Base-by-base conservation (phyloP, 1,140 invertebrate species). In the Eurosta solidaginis region DNA sequence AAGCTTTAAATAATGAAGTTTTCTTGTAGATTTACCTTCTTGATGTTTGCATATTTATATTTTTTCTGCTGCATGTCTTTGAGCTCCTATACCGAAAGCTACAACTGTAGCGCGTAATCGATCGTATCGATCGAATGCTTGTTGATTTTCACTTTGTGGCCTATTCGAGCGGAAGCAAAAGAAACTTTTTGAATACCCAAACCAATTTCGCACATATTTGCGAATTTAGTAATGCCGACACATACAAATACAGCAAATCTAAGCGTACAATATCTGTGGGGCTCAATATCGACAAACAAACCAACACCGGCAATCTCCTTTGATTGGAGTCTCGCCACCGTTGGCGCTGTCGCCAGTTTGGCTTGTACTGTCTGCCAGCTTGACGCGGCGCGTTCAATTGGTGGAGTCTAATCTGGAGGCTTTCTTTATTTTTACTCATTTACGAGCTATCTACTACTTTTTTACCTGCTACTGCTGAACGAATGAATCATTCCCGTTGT, bases 361-460 rank as follows among this genome's bases (percentile, higher is more conserved):
- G 33, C 59, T 68, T 68, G 14, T 29, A 1, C 33, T 68, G 59
- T 68, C 59, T 68, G 59, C 59, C 59, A 68, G 59, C 33, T 10
- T 68, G 59, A 68, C 59, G n/a, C n/a, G 59, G 59, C 59, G n/a
- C 59, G 40, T 68, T n/a, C 59, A 68, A 40, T n/a, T n/a, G n/a
- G 59, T 68, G 36, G 33, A 20, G 29, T 33, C 1, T 22, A 33
- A 29, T 3, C 40, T 9, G 22, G 59, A n/a, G 12, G 29, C 12
- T 68, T 68, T 36, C 25, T 59, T 59, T 29, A 33, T 22, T 59
- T 33, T 59, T 33, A 14, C 45, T 47, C 45, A 9, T 9, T n/a
- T 59, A 59, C 54, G 27, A 20, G n/a, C n/a, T n/a, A n/a, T n/a
- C 33, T 68, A 36, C 36, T 17, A 68, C n/a, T n/a, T n/a, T n/a